Base-by-base conservation (phyloP, 1,140 invertebrate genomes). In the Atta colombica region DNA sequence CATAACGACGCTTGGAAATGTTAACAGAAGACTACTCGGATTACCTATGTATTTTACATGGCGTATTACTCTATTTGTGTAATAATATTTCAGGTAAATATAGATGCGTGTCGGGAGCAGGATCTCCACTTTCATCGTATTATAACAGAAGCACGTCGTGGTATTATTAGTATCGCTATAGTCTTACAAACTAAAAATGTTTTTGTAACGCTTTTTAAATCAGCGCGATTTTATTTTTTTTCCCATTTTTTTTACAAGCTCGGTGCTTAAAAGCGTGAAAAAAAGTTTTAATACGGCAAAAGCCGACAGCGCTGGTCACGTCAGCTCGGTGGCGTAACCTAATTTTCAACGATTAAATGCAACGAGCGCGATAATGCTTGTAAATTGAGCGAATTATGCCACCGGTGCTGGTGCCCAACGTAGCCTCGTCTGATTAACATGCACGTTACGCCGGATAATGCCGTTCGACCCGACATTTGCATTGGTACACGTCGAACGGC, bases 331-430 rank as follows among this genome's bases (percentile, higher is more conserved):
- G 91, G 89, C 92, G 81, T 85, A 94, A 94, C 91, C 93, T 93
- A 93, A 94, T 94, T 93, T 87, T 88, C 90, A 84, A 85, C 92
- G 92, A 94, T 95, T 94, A 94, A 94, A 94, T 94, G 92, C 92
- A 92, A 93, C 93, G 93, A 86, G 75, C 68, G 89, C 90, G 93
- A 94, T 95, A 95, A 94, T 94, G 94, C 93, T 95, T 95, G 94
- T 94, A 95, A 94, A 95, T 95, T 94, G 93, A 93, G 92, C 92
- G 91, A 95, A 95, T 95, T 95, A 95, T 95, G 94, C 92, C 91
- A 87, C 78, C 89, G 92, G 90, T 91, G 91, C 90, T 89, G 90
- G 89, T 86, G 88, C 88, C 81, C 92, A 91, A 88, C 90, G 91
- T 89, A 89, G 90, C 90, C 92, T 88, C 94, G 90, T 86, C 91